Percentiles rank a stretch among this genome's conserved stretches.
Evolutionary conservation across 2,797 vertebrate species (phyloP).

Genomic region (Rhinatrema bivittatum): DNA sequence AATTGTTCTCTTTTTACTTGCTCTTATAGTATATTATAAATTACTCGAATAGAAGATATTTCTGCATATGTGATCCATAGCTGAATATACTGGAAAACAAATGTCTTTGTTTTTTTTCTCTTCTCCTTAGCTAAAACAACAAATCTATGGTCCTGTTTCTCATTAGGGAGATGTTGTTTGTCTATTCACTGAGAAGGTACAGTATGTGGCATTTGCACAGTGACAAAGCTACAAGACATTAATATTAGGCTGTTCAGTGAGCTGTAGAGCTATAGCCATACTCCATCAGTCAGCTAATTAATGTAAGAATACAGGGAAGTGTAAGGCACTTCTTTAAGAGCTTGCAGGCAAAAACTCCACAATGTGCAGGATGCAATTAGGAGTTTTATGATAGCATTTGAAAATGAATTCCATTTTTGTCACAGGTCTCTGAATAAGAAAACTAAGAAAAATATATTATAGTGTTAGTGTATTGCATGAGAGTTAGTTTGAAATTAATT

Average conservation of each 20-base stretch:
- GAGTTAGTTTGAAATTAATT: no score
- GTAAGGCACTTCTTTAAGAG: slow-evolving; percentile 13
- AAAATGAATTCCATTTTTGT: slow-evolving; percentile 4
- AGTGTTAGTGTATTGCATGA: no score
- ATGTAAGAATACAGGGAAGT: slow-evolving; percentile 17
- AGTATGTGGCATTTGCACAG: slow-evolving; percentile 27
- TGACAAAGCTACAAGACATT: slow-evolving; percentile 32
- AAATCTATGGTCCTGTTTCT: neutral
- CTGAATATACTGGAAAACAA: neutral
- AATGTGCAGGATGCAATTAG: neutral
- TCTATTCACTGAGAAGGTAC: slow-evolving; percentile 13
- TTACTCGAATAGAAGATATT: neutral
- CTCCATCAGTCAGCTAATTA: slow-evolving; percentile 39
- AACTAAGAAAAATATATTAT: neutral
- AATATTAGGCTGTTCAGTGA: slow-evolving; percentile 30
- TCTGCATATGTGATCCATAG: neutral
- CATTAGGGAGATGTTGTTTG: slow-evolving; percentile 14
- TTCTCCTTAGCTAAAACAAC: neutral
- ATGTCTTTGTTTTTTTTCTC: neutral
- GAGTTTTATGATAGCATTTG: slow-evolving; percentile 2
- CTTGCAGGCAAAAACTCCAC: neutral
- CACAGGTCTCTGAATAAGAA: neutral
- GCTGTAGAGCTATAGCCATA: slow-evolving; percentile 17
- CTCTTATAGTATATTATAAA: neutral
- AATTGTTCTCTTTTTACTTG: neutral